Evolutionary conservation across 1,140 invertebrate genomes (phyloP).

Genomic region (Maniola jurtina): DNA sequence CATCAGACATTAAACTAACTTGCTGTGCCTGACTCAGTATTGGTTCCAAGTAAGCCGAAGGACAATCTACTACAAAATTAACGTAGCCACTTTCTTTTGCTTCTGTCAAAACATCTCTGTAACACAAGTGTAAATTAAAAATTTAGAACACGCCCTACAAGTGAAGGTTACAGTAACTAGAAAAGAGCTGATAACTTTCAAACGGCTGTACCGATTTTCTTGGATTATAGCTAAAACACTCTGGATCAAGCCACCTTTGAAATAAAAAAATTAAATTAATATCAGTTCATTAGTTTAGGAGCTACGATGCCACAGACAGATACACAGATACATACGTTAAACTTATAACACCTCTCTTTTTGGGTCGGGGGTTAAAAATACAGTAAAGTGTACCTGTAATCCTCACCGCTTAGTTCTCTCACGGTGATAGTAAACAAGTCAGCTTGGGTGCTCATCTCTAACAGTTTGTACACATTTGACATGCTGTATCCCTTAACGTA

Average conservation of each 20-base stretch:
- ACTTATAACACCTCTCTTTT: too few relatives aligned
- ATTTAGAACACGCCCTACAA: too few relatives aligned
- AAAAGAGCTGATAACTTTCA: too few relatives aligned
- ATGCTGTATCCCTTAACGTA: slow-evolving; percentile 59
- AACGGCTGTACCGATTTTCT: too few relatives aligned
- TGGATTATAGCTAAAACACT: not conserved
- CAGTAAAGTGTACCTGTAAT: slow-evolving; percentile 51
- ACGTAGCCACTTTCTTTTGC: slow-evolving; percentile 81
- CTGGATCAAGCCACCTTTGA: too few relatives aligned
- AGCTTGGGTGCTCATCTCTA: slow-evolving; percentile 54
- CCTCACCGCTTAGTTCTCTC: slow-evolving; percentile 57
- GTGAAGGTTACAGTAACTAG: too few relatives aligned
- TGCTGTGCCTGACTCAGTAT: slow-evolving; percentile 88
- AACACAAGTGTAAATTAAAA: slow-evolving; percentile 29
- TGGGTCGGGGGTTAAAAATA: too few relatives aligned
- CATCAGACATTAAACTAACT: slow-evolving; percentile 89
- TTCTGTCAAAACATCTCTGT: slow-evolving; percentile 58
- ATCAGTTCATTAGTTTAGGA: too few relatives aligned
- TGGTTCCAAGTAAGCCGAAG: slow-evolving; percentile 81
- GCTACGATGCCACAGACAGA: too few relatives aligned
- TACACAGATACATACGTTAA: too few relatives aligned
- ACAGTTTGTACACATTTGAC: slow-evolving; percentile 44
- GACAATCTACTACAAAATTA: slow-evolving; percentile 91
- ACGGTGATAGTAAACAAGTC: slow-evolving; percentile 50
- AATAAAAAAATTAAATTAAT: too few relatives aligned